Percentiles rank a stretch among this genome's conserved stretches.
phyloP scores from a whole-genome alignment of 2,113 vertebrate species.

The Eptesicus fuscus region DNA sequence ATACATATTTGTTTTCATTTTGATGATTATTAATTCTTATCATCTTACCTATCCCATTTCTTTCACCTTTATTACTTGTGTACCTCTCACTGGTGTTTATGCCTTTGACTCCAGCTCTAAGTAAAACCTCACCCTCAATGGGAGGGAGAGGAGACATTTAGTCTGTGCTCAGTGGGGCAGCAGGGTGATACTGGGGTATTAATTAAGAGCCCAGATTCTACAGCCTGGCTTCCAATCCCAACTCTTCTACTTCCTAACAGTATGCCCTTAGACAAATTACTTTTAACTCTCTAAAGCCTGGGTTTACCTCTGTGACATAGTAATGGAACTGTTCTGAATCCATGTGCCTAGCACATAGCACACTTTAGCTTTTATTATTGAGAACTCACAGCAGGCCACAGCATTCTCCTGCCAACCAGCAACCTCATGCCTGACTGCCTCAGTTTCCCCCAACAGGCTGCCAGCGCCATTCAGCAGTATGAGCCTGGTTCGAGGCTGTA shows the following conservation, averaged over 20 bases:
- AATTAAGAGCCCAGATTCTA: background rate
- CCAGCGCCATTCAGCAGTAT: background rate
- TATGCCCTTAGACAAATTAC: background rate
- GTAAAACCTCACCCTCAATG: background rate
- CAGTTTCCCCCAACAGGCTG: background rate
- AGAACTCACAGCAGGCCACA: background rate
- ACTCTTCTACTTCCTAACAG: background rate
- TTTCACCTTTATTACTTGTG: background rate
- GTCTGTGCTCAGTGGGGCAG: background rate
- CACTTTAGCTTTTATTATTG: background rate
- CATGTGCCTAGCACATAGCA: background rate
- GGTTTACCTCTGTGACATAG: background rate
- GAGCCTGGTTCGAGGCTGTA: background rate
- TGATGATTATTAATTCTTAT: background rate
- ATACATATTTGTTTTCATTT: background rate
- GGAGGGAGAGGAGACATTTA: background rate
- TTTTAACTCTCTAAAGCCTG: background rate
- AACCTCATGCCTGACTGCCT: background rate
- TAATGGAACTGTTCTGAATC: background rate
- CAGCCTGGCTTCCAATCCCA: background rate
- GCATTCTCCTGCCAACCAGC: background rate
- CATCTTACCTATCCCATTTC: background rate
- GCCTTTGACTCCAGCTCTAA: background rate
- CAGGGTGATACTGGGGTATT: fast-evolving
- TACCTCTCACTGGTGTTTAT: background rate